A percentile compares a stretch with the other conserved stretches of the same genome.
Evolutionary conservation across 2,797 vertebrate species (phyloP).

Genomic region (Hoplostethus atlanticus): DNA sequence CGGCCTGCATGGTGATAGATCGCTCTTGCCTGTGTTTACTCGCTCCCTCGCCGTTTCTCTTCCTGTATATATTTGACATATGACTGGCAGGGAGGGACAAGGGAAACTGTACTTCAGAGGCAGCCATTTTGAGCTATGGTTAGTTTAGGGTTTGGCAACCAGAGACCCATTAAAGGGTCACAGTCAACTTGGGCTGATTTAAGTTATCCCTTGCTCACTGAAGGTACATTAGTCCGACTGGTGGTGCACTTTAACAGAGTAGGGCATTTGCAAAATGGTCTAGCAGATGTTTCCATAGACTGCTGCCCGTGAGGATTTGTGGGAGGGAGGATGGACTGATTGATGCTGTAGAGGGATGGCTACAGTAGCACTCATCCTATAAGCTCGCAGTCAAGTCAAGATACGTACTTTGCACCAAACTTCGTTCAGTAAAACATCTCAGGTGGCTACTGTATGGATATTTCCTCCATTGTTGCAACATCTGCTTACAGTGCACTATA

Average conservation of each 20-base stretch:
- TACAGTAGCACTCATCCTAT: conserved; percentile 27
- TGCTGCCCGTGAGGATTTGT: conserved; percentile 44
- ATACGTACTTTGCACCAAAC: conserved; percentile 18
- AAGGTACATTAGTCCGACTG: conserved; percentile 58
- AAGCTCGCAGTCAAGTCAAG: conserved; percentile 37
- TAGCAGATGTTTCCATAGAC: conserved; percentile 80
- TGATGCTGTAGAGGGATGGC: conserved; percentile 61
- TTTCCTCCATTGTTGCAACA: neutral
- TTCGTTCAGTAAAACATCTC: neutral
- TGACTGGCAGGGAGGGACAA: conserved; percentile 58
- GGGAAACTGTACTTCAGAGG: conserved; percentile 41
- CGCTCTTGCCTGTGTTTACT: conserved; percentile 56
- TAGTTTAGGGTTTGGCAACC: conserved; percentile 70
- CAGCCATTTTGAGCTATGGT: conserved; percentile 61
- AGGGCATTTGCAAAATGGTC: conserved; percentile 63
- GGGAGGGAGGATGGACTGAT: conserved; percentile 62
- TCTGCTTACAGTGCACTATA: neutral
- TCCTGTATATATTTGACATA: conserved; percentile 76
- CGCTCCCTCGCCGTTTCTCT: conserved; percentile 54
- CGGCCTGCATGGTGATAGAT: conserved; percentile 59
- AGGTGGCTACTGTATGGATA: neutral
- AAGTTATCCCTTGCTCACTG: conserved; percentile 67
- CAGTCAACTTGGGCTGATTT: conserved; percentile 71
- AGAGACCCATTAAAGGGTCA: conserved; percentile 69
- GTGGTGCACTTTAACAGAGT: conserved; percentile 36